Conservation (phyloP, 2,113 vertebrate species). For the Alligator sinensis region DNA sequence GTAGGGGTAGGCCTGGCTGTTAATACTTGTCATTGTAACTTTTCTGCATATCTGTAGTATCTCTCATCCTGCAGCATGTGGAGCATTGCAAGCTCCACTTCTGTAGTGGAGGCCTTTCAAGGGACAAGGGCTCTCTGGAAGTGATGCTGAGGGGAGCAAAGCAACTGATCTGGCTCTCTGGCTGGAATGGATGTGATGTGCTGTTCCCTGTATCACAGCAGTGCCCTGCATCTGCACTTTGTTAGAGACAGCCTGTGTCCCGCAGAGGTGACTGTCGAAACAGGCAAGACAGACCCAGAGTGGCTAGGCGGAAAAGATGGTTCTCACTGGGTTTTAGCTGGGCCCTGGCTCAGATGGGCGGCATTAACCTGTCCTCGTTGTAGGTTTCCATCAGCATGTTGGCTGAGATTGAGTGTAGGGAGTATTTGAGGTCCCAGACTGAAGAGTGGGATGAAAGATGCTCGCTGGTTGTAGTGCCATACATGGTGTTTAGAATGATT, state of each 20-base stretch:
- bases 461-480: too few species aligned
- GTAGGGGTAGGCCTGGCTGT: background rate
- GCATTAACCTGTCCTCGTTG: too few species aligned
- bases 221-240: background rate
- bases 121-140: background rate
- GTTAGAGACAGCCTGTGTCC: background rate
- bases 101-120: background rate
- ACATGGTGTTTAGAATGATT: too few species aligned
- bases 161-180: background rate
- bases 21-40: background rate
- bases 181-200: background rate
- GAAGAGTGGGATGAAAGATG: too few species aligned
- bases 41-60: background rate
- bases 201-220: background rate
- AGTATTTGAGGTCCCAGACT: too few species aligned
- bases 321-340: background rate
- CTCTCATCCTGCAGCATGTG: background rate
- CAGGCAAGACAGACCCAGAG: background rate
- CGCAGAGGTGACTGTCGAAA: background rate
- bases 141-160: background rate
- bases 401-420: too few species aligned
- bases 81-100: background rate
- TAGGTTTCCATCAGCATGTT: too few species aligned
- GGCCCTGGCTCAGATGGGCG: background rate
- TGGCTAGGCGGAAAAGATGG: background rate